Evolutionary conservation across 2,113 vertebrate genomes (phyloP).

Genomic region (Siniperca chuatsi): DNA sequence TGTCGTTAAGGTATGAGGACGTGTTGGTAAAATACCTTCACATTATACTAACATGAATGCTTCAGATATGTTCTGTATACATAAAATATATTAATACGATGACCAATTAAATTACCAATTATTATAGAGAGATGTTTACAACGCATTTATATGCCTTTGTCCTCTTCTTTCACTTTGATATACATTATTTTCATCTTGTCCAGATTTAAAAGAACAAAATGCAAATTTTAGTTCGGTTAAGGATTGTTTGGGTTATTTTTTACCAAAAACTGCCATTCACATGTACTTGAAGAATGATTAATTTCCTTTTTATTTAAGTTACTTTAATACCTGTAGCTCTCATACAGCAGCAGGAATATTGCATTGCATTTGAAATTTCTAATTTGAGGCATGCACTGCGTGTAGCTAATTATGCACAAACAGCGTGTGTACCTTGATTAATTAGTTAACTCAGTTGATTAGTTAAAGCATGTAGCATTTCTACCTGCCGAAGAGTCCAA

Average conservation of each 20-base stretch:
- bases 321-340: not conserved
- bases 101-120: not conserved
- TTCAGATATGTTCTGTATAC: not conserved
- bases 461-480: not conserved
- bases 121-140: not conserved
- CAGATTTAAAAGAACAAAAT: not conserved
- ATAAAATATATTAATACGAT: not conserved
- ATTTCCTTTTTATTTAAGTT: not conserved
- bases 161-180: not conserved
- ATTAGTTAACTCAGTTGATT: not conserved
- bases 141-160: not conserved
- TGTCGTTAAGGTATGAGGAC: too few species aligned
- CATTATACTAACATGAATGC: not conserved
- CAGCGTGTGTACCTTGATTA: not conserved
- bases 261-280: not conserved
- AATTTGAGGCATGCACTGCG: not conserved
- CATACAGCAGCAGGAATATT: conserved; percentile 4
- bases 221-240: not conserved
- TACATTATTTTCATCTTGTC: not conserved
- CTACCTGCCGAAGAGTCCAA: not conserved
- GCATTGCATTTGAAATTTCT: not conserved
- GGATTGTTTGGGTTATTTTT: not conserved
- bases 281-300: not conserved
- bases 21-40: not conserved
- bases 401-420: not conserved